These are phyloP conservation scores for Pelecanus crispus DNA, from an alignment of 2,113 vertebrate species.

Conservation along the genomic window DNA sequence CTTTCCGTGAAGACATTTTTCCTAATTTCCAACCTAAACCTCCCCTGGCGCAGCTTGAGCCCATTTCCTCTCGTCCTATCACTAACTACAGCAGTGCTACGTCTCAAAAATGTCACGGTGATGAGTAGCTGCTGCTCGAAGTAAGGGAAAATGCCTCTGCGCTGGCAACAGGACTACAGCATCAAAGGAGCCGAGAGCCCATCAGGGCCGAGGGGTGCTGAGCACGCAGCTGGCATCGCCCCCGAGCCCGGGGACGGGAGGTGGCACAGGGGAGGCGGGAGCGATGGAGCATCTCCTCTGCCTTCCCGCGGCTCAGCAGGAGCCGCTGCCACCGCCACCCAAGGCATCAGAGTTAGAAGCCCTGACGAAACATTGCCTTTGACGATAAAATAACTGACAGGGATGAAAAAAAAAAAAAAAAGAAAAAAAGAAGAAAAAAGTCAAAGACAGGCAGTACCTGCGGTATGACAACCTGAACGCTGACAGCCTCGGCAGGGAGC, in stretches of 20 bases:
- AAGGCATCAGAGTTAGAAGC: not conserved
- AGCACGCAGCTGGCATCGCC: not conserved
- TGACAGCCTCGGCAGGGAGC: not conserved
- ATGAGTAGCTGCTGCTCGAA: not conserved
- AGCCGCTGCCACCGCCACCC: not conserved
- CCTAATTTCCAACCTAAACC: no score
- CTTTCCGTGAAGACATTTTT: no score
- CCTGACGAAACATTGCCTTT: not conserved
- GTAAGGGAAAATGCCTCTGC: not conserved
- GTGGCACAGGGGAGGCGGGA: not conserved
- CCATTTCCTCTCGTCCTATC: no score
- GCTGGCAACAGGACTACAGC: not conserved
- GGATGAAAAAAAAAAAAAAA: no score
- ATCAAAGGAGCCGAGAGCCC: not conserved
- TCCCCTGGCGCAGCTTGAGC: no score
- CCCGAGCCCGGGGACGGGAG: accelerated
- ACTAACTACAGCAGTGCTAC: not conserved
- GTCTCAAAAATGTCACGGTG: not conserved
- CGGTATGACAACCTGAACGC: accelerated
- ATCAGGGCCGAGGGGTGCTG: accelerated
- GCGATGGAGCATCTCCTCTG: not conserved
- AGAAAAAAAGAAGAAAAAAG: no score
- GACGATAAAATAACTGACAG: not conserved
- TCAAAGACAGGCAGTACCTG: not conserved
- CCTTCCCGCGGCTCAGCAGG: not conserved